Evolutionary conservation across 1,140 invertebrate genomes (phyloP), one percentile per base, ranked within the genome.

Genomic region (Drosophila saltans): DNA sequence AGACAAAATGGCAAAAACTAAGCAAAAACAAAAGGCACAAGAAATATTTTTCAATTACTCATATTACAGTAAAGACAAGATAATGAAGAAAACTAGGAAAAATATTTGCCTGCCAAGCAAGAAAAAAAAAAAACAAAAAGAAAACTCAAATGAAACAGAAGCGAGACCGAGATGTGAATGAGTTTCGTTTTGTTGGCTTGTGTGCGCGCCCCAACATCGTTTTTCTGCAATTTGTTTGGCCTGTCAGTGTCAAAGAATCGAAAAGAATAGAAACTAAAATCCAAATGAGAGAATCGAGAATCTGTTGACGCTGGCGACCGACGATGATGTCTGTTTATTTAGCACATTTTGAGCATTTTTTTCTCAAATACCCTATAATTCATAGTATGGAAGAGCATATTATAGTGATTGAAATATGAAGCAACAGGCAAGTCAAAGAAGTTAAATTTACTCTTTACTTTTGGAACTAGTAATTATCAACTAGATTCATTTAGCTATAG

Each of bases 161-260:
- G 26, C 21, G 45, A 52, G 26, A 24, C 45, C 24, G 45, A 52
- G 45, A 52, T 26, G 45, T 52, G 45, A 52, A 52, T 52, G 45
- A 52, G 45, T 52, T 52, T 52, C n/a, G 45, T 52, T 52, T 52
- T 52, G 16, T 16, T 52, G 45, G 45, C 26, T 26, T 52, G 8
- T 7, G 16, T 24, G 8, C 45, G 10, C n/a, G 9, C 4, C 21
- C n/a, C 48, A 36, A 26, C 68, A 43, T 55, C 41, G 41, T 60
- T 60, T 48, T 43, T 52, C 65, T 66, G 69, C 76, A 78, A 78
- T 78, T 78, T 78, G 76, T 78, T 78, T 75, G 76, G 69, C 68
- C 71, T 78, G 76, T 72, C 76, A 75, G 68, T 78, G 75, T 71
- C 72, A 75, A 59, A 59, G 36, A 36, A 36, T 39, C 16, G 36